Base-by-base conservation (phyloP, 1,140 invertebrate species). In the Choristoneura fumiferana region DNA sequence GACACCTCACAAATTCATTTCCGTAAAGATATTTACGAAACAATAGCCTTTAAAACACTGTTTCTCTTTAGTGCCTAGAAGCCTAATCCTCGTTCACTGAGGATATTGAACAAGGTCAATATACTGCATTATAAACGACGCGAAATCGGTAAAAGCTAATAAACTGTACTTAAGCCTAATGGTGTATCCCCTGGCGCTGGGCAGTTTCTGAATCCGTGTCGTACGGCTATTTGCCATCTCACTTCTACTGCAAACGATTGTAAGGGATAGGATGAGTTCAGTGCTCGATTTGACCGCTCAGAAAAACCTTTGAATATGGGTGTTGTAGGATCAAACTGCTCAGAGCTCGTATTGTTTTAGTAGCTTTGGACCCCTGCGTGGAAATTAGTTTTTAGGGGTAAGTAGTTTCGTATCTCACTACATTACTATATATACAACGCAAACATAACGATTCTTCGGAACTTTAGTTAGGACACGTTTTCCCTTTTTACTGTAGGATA, bases 101-200 rank as follows among this genome's bases (percentile, higher is more conserved):
- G 22, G 22, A 29, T 29, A 29, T 29, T 29, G 22, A 29, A 6
- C 22, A 29, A 29, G 22, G 22, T 29, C 22, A 29, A 29, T 29
- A 49, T 18, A 33, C 18, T 8, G 18, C 10, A 49, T 49, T 49
- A 15, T 29, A 49, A 49, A 18, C 17, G 43, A 14, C 22, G 17
- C 17, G 12, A 33, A 49, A 49, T 49, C 12, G 18, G 43, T 33
- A 33, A 49, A 49, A 49, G 43, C 43, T 49, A 49, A 49, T 49
- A 49, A 49, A 49, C 43, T 49, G 43, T 49, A 29, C 22, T 49
- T 49, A 49, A 49, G 43, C 43, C 43, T 49, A 49, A 49, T 49
- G 43, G 43, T 10, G 5, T 33, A 29, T 18, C 15, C 40, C 43
- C n/a, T n/a, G 43, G n/a, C 18, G 18, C 43, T 6, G 43, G 10